phyloP scores from a whole-genome alignment of 2,888 invertebrate species.

The Pristionchus arcanus region DNA sequence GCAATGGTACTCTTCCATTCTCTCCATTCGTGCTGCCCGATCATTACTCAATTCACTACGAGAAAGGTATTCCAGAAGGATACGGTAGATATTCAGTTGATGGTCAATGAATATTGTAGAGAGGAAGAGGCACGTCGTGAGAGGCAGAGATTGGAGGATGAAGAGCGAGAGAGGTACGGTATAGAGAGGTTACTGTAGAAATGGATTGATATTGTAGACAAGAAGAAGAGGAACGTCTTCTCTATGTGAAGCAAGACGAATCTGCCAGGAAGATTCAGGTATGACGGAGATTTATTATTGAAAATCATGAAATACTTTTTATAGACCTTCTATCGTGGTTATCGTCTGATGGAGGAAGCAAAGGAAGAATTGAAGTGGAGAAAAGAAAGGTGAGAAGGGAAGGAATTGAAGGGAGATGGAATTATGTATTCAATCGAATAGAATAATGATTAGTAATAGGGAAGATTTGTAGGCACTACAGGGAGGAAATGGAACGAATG shows the following conservation, averaged over 20 bases:
- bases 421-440: too few relatives aligned
- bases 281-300: background rate
- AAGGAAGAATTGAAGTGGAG: conserved; percentile 15
- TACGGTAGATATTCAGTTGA: background rate
- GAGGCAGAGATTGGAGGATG: background rate
- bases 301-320: background rate
- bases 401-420: background rate
- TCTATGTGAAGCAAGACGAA: background rate
- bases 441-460: background rate
- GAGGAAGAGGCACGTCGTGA: background rate
- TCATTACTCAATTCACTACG: background rate
- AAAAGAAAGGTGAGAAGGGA: conserved; percentile 17
- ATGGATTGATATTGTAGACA: background rate
- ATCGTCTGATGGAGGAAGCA: background rate
- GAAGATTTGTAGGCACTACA: background rate
- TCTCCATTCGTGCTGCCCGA: background rate
- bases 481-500: background rate
- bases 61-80: background rate
- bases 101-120: background rate
- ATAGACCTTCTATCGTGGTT: background rate
- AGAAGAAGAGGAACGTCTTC: background rate
- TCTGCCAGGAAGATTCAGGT: conserved; percentile 21
- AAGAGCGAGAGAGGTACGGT: conserved; percentile 15
- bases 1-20: background rate
- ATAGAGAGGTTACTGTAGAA: background rate